Base-by-base conservation (phyloP, 2,888 invertebrate genomes). In the Candidula unifasciata region DNA sequence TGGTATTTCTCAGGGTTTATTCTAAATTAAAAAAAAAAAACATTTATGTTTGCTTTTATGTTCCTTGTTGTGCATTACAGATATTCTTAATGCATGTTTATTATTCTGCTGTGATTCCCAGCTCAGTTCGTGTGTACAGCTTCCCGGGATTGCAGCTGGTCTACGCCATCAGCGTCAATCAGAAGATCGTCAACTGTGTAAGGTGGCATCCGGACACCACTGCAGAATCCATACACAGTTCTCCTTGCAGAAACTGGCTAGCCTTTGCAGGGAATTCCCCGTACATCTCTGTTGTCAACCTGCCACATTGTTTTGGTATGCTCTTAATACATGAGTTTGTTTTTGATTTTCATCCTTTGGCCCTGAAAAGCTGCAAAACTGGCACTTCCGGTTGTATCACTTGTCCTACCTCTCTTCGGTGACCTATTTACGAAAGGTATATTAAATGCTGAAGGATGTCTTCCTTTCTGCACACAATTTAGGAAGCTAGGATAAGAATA, bases 201-300 rank as follows among this genome's bases (percentile, higher is more conserved):
- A 94, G 94, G 8, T 97, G 97, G 96, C 97, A 97, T 93, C 96
- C 97, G 0, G 94, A 95, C 79, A 95, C 95, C 87, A 96, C 95
- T 0, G 95, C 95, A 0, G 94, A 87, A 69, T 89, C 91, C 16
- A 87, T 93, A 24, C 94, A 94, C 44, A 93, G 94, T 76, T 96
- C 96, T 0, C 94, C 94, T 0, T 95, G 95, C 89, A 94, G 94
- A 84, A 94, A 96, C 92, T 96, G 96, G 93, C 93, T 97, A 60
- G 96, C 96, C 0, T 93, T 95, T 10, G 95, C 95, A 69, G 95
- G 95, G 44, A 95, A 94, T 85, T 94, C 94, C 54, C 89, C 92
- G 16, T 89, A 89, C n/a, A 93, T 96, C 80, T 93, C 94, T 35
- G 93, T 96, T 37, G 95, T 95, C 80, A 95, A 94, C 85, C 84